Conservation (phyloP, 2,797 vertebrate genomes). For the Xiphophorus birchmanni region DNA sequence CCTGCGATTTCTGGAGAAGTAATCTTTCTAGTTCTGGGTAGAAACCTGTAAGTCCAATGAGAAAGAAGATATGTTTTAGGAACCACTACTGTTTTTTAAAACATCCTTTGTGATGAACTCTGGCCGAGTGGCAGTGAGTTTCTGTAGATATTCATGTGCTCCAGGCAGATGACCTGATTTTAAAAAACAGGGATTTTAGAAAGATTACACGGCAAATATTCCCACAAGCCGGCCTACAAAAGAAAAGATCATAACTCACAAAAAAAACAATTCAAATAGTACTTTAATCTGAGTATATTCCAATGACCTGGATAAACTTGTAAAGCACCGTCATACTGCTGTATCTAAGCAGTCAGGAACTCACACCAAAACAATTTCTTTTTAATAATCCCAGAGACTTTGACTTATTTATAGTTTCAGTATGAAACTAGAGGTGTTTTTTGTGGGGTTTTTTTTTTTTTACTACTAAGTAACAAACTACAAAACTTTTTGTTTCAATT, state of each 20-base stretch:
- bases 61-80: not conserved
- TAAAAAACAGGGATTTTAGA: not conserved
- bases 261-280: not conserved
- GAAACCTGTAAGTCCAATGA: not conserved
- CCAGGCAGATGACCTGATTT: not conserved
- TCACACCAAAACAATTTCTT: not conserved
- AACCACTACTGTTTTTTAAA: not conserved
- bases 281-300: not conserved
- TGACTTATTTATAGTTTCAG: no score
- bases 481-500: not conserved
- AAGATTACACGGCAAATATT: not conserved
- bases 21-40: not conserved
- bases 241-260: not conserved
- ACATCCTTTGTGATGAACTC: not conserved
- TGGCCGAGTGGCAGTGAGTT: no score
- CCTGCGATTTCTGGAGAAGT: not conserved
- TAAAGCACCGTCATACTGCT: not conserved
- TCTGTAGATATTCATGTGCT: not conserved
- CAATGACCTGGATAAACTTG: not conserved
- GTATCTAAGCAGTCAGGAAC: not conserved
- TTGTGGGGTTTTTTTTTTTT: no score
- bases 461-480: not conserved
- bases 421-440: no score
- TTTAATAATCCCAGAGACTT: not conserved
- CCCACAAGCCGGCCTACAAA: not conserved